A percentile compares a stretch with the other conserved stretches of the same genome.
Conservation (phyloP, 1,140 invertebrate species). For the Harpegnathos saltator region DNA sequence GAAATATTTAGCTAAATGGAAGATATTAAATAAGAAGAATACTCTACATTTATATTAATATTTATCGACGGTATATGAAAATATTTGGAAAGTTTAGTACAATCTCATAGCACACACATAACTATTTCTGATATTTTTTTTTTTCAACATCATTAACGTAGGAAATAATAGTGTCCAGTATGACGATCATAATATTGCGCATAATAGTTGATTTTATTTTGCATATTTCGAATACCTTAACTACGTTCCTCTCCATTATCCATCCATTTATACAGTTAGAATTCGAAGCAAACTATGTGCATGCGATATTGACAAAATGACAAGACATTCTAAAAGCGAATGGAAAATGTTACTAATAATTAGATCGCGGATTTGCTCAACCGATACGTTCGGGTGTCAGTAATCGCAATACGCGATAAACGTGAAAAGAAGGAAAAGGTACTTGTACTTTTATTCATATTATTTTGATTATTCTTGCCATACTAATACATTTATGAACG, state of each 20-base stretch:
- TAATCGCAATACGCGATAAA: not conserved
- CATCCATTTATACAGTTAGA: not conserved
- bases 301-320: constrained; percentile 19
- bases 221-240: constrained; percentile 25
- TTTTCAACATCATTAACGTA: not conserved
- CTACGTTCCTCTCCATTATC: not conserved
- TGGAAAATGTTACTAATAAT: constrained; percentile 40
- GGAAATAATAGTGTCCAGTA: not conserved
- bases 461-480: too few relatives aligned
- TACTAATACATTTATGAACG: too few relatives aligned
- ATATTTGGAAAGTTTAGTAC: not conserved
- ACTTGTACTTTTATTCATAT: too few relatives aligned
- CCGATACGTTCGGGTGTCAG: not conserved
- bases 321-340: constrained; percentile 24
- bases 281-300: constrained; percentile 23
- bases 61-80: constrained; percentile 18
- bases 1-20: constrained; percentile 8
- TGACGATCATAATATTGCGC: constrained; percentile 8
- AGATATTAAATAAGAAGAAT: not conserved
- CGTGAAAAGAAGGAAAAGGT: not conserved
- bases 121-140: not conserved
- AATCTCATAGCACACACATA: constrained; percentile 1
- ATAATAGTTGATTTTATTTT: constrained; percentile 5
- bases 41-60: not conserved
- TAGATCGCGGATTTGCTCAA: constrained; percentile 31